phyloP scores from a whole-genome alignment of 1,140 invertebrate genomes.

The Wiebesia pumilae region DNA sequence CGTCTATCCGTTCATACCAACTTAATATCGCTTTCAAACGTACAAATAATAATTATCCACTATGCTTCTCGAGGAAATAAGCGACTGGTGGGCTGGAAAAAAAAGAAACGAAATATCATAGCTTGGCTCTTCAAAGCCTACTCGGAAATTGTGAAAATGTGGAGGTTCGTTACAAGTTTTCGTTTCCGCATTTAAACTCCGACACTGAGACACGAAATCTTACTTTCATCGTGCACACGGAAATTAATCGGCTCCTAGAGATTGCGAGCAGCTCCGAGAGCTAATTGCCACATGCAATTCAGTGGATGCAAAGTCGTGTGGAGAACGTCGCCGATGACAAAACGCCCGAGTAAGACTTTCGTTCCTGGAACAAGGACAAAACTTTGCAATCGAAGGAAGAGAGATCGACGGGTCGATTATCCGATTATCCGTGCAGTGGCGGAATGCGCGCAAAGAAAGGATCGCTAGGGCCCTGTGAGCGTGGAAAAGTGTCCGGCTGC shows the following conservation, averaged over 20 bases:
- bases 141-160: neutral
- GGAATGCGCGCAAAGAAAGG: no score
- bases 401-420: no score
- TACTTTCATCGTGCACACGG: neutral
- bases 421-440: no score
- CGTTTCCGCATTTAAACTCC: neutral
- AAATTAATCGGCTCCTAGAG: neutral
- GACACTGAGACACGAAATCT: neutral
- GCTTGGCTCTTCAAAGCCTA: neutral
- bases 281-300: no score
- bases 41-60: neutral
- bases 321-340: no score
- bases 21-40: neutral
- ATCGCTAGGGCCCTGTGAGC: no score
- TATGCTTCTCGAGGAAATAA: neutral
- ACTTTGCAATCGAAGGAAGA: no score
- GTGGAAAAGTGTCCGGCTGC: no score
- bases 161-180: neutral
- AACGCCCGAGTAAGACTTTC: no score
- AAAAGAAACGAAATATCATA: neutral
- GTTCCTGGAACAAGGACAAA: no score
- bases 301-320: no score
- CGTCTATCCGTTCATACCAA: no score
- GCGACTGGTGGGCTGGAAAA: neutral
- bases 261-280: neutral